phyloP scores from a whole-genome alignment of 2,888 invertebrate species.

The Cordilura impudica region DNA sequence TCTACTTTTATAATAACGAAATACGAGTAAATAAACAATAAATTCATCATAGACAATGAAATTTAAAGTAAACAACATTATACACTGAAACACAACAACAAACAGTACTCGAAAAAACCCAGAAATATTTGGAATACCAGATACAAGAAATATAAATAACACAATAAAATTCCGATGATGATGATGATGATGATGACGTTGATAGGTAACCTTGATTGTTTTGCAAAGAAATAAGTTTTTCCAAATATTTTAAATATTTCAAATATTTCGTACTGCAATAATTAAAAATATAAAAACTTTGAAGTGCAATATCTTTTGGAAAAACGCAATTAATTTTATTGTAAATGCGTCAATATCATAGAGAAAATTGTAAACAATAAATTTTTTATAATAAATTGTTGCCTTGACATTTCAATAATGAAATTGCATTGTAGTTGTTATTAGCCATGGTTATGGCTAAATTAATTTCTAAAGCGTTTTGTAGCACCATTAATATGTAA shows the following conservation, averaged over 20 bases:
- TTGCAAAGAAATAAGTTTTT: conserved; percentile 12
- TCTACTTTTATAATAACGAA: not conserved
- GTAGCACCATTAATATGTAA: conserved; percentile 12
- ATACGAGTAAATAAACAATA: conserved; percentile 16
- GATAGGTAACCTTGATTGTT: conserved; percentile 34
- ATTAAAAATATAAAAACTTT: not conserved
- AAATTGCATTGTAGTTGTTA: not conserved
- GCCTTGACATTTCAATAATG: not conserved
- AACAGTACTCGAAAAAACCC: not conserved
- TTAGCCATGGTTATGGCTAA: not conserved
- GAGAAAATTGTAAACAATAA: conserved; percentile 4
- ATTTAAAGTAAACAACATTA: conserved; percentile 24
- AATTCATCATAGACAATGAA: conserved; percentile 24
- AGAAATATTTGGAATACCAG: conserved; percentile 42
- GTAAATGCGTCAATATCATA: conserved; percentile 6
- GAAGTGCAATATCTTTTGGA: conserved; percentile 32
- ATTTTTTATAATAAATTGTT: not conserved
- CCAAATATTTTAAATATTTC: conserved; percentile 1
- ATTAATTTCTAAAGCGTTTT: conserved; percentile 23
- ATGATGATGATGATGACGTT: not conserved
- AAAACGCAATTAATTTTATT: not conserved
- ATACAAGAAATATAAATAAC: conserved; percentile 8
- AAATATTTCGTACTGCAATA: conserved; percentile 30
- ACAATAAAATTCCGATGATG: conserved; percentile 1
- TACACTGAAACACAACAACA: conserved; percentile 1